Evolutionary conservation across 2,888 invertebrate species (phyloP).

Genomic region (Scaptomyza parva): DNA sequence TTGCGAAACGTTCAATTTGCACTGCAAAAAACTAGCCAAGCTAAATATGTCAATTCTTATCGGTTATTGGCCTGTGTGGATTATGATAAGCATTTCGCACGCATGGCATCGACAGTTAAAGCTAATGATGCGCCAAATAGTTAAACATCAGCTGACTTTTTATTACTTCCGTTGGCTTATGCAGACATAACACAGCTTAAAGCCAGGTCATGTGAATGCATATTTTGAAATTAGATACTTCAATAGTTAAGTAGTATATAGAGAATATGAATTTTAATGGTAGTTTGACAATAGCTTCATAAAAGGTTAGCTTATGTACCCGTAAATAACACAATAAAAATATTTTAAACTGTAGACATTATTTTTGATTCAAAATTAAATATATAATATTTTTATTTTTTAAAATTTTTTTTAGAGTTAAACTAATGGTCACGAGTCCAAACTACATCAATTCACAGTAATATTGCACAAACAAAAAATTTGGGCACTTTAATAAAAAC

Average conservation of each 20-base stretch:
- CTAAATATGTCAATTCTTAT: constrained; percentile 53
- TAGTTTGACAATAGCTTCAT: not conserved
- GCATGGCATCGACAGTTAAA: not conserved
- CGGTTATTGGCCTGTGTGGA: constrained; percentile 59
- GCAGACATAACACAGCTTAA: constrained; percentile 15
- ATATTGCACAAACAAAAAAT: not conserved
- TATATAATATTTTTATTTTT: too few relatives aligned
- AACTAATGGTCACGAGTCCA: too few relatives aligned
- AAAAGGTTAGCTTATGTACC: too few relatives aligned
- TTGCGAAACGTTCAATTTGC: constrained; percentile 30
- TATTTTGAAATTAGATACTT: not conserved
- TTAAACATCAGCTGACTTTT: constrained; percentile 57
- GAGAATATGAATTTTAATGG: not conserved
- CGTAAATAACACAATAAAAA: too few relatives aligned
- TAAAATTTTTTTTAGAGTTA: too few relatives aligned
- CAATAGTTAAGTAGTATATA: not conserved
- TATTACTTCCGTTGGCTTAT: constrained; percentile 27
- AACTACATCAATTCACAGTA: not conserved
- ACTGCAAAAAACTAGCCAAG: constrained; percentile 29
- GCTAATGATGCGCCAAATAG: constrained; percentile 14
- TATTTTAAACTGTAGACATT: too few relatives aligned
- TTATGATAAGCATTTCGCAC: constrained; percentile 53
- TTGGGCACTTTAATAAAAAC: not conserved
- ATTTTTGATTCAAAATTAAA: too few relatives aligned
- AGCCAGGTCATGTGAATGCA: constrained; percentile 44